phyloP scores from a whole-genome alignment of 2,113 vertebrate genomes.

The Globicephala melas region DNA sequence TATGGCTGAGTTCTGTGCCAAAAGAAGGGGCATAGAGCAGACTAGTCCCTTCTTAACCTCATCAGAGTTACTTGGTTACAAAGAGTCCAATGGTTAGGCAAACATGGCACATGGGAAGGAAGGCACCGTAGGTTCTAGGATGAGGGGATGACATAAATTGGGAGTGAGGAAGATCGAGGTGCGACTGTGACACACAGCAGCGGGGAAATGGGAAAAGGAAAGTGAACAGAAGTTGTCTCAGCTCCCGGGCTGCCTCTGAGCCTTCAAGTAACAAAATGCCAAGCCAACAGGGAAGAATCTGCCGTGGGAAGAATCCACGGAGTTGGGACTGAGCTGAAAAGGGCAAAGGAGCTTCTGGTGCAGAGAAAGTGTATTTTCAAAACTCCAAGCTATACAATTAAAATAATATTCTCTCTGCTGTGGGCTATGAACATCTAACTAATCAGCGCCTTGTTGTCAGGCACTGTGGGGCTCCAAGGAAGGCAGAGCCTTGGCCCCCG shows the following conservation, averaged over 20 bases:
- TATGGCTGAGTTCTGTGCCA: background rate
- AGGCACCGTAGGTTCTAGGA: fast-evolving
- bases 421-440: background rate
- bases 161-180: background rate
- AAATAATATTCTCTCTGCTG: background rate
- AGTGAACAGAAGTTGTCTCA: background rate
- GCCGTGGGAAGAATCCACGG: conserved; percentile 36
- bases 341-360: conserved; percentile 42
- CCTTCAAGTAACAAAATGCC: background rate
- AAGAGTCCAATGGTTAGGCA: background rate
- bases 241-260: background rate
- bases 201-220: background rate
- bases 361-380: background rate
- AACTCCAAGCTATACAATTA: background rate
- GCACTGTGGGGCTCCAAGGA: background rate
- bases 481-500: background rate
- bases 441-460: background rate
- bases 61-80: background rate
- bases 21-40: background rate
- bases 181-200: background rate
- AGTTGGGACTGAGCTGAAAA: conserved; percentile 38
- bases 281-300: background rate
- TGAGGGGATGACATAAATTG: background rate
- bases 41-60: too few relatives aligned
- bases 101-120: background rate